Base-by-base conservation (phyloP, 2,888 invertebrate species). In the Morpho deidamia region DNA sequence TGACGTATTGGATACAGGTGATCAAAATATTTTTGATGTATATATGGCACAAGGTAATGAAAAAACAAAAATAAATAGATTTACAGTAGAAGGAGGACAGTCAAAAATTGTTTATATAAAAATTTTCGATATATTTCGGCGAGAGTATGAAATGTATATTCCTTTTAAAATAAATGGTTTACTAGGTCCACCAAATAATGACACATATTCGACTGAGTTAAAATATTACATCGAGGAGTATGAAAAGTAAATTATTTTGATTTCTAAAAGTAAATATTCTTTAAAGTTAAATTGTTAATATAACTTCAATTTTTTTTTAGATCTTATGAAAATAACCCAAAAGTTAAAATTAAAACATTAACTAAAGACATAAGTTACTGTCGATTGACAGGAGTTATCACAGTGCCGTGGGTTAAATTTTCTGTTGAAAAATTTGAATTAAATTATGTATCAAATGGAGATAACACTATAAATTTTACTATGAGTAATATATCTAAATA, bases 111-210 rank as follows among this genome's bases (percentile, higher is more conserved):
- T 88, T 44, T 88, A 65, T 59, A 72, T 89, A 49, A 85, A 81
- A 77, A 75, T 88, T 10, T 72, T 54, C 59, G 86, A 85, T 59
- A 62, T 71, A 61, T 85, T 76, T 67, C 73, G 84, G 47, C 74
- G 86, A 59, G 91, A 91, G 56, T 92, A 91, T 65, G 88, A 90
- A 49, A 91, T 92, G 71, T 91, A 81, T 62, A 75, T 93, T 49
- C 93, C 93, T 0, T 83, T 92, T 55, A 79, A 91, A 64, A 76
- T 93, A 11, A 93, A 93, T 64, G 84, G 82, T 50, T 69, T 92
- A 41, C 63, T 93, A 45, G 93, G 93, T 0, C 92, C 93, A 7
- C 87, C 91, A 7, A 62, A 75, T 60, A 55, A 76, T 65, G 65
- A 74, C 65, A 42, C 68, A 32, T 61, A 58, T 44, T 78, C 85